Percentiles rank a stretch among this genome's conserved stretches.
These are phyloP conservation scores for Actinostola sp. DNA, from an alignment of 92 coral and sea anemone genomes.

Conservation along the genomic window DNA sequence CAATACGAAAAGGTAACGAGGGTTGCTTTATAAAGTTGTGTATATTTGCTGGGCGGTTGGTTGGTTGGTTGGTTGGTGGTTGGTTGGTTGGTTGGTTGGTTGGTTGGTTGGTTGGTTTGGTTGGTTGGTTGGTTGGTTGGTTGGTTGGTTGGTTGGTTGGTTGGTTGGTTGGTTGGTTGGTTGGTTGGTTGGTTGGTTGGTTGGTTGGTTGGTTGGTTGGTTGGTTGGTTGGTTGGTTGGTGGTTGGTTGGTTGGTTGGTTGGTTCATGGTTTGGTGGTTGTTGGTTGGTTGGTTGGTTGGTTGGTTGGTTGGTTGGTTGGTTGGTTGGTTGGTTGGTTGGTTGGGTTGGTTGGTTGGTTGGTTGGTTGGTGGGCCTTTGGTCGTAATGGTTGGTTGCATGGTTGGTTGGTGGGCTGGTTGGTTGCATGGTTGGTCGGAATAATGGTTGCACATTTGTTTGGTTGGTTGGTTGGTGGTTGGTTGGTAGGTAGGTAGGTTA, in stretches of 20 bases:
- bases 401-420: not conserved
- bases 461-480: not conserved
- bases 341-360: not conserved
- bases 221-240: not conserved
- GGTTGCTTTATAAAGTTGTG: too few species aligned
- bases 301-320: not conserved
- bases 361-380: not conserved
- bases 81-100: too few species aligned
- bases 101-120: too few species aligned
- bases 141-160: too few species aligned
- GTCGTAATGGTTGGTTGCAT: too few species aligned
- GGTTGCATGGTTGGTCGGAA: not conserved
- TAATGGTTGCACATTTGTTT: not conserved
- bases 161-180: too few species aligned
- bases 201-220: not conserved
- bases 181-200: not conserved
- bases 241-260: too few species aligned
- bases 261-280: too few species aligned
- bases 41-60: too few species aligned
- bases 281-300: not conserved
- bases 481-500: not conserved
- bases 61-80: too few species aligned
- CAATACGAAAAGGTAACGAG: slow-evolving; percentile 81
- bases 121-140: too few species aligned
- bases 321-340: too few species aligned